Base-by-base conservation (phyloP, 53 echinoderm and acorn worm genomes). In the Stichopus horrens region DNA sequence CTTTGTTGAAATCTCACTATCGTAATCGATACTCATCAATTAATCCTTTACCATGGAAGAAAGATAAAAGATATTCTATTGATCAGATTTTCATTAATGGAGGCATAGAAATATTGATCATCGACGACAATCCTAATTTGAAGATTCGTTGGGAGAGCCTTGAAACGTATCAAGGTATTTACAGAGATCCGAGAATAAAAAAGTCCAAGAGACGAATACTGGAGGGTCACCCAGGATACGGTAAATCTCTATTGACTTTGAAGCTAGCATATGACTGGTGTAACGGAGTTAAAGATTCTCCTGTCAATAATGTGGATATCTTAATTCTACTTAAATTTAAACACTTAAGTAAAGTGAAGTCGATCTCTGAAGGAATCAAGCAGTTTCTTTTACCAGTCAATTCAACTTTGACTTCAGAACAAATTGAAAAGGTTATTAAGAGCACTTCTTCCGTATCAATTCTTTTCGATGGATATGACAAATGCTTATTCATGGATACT, bases 381-480 rank as follows among this genome's bases (percentile, higher is more conserved):
- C 54, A 5, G 56, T 79, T 79, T 54, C 23, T 79, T 55, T 21
- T 79, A 21, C 54, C 79, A 79, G 51, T 52, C 16, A 55, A 79
- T 79, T 79, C 79, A 8, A 9, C 16, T 14, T 14, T 79, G n/a
- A 79, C 54, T 23, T 16, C 54, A 79, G 79, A 53, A 7, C 55
- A 79, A 16, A 79, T 79, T 56, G n/a, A 79, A 54, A 7, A 79
- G 14, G 20, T 79, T 16, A 54, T 79, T 6, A n/a, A 54, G 55
- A 55, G 52, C 54, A 18, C 55, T 18, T 37, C 23, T 14, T 55
- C 79, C 19, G 55, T 79, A 18, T 8, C 53, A 23, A 55, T 79
- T 37, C 79, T 79, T 19, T 54, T 79, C 18, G 79, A 79, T 55
- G 79, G 79, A 79, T 79, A 79, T 79, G 79, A 79, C 56, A 56